Conservation (phyloP, 2,113 vertebrate species). For the Grantiella picta region DNA sequence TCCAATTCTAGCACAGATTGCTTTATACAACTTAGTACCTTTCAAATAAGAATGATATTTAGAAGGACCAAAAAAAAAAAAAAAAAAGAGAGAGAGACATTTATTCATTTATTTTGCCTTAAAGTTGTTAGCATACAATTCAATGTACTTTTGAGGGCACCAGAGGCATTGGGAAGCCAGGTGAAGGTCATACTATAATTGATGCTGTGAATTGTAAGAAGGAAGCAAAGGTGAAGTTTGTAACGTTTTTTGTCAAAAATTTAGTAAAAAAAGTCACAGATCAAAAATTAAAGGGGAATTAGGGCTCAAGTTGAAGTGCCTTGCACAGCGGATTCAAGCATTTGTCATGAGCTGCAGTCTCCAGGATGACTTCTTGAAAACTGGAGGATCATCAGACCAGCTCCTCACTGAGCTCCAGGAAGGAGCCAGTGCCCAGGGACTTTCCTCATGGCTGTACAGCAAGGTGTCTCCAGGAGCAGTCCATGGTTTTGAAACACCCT, state of each 20-base stretch:
- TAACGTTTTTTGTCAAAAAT: conserved; percentile 48
- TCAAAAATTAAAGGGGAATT: conserved; percentile 11
- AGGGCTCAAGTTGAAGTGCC: conserved; percentile 10
- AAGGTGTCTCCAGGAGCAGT: background rate
- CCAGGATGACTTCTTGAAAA: background rate
- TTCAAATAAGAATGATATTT: conserved; percentile 34
- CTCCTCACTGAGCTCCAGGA: background rate
- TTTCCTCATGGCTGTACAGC: background rate
- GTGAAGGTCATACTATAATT: conserved; percentile 69
- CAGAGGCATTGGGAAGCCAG: conserved; percentile 24
- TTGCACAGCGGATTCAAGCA: conserved; percentile 23
- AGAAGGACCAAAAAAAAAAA: background rate
- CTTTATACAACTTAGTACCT: background rate
- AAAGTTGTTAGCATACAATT: conserved; percentile 39
- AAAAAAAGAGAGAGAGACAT: background rate
- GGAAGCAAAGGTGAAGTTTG: conserved; percentile 60
- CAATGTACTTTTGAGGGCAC: conserved; percentile 21
- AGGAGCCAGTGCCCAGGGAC: background rate
- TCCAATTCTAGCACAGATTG: background rate
- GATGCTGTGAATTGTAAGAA: conserved; percentile 56
- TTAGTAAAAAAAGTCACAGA: conserved; percentile 22
- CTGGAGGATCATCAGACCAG: background rate
- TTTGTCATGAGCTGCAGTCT: background rate
- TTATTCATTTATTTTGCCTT: conserved; percentile 44
- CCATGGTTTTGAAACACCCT: background rate